Evolutionary conservation across 2,113 vertebrate species (phyloP), one percentile per base, ranked within the genome.

Genomic region (Cyanocitta stelleri): DNA sequence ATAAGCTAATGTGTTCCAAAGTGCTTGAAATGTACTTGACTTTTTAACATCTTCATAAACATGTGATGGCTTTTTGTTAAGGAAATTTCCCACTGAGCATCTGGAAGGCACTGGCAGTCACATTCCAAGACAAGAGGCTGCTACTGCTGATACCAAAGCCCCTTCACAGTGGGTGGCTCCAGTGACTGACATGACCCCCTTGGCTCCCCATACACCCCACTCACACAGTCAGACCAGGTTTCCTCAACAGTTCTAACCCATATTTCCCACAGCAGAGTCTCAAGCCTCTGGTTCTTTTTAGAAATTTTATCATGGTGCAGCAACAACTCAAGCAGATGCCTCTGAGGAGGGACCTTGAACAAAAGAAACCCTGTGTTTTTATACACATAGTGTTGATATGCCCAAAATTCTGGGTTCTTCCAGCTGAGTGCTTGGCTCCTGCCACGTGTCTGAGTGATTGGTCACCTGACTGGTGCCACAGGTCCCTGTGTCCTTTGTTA

Each of bases 311-410:
- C 19, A 11, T 59, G 33, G 30, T 59, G 44, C 37, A 81, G 39
- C 19, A 48, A 9, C 17, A 48, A n/a, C 30, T 68, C 0, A 0
- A 89, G 24, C n/a, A 35, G 30, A 11, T 75, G 63, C 39, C 62
- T 61, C 39, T 0, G 0, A 89, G 24, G n/a, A 68, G 11, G 20
- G n/a, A 66, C 24, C 33, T 6, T 39, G 23, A 74, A 39, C 39
- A 30, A 59, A 75, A 32, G 29, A 46, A 59, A 41, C 27, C 7
- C 39, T 39, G 6, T 2, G 24, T 0, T 61, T 75, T 75, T 32
- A 30, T n/a, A 75, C 13, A 8, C 1, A 0, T 68, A 41, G 3
- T 0, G 0, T 54, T 0, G 0, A 41, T 48, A 16, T 22, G 37
- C n/a, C 10, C 14, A 35, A 41, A 68, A 75, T 9, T 75, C 29